phyloP scores from a whole-genome alignment of 2,888 invertebrate species.

The Hypercompe scribonia region DNA sequence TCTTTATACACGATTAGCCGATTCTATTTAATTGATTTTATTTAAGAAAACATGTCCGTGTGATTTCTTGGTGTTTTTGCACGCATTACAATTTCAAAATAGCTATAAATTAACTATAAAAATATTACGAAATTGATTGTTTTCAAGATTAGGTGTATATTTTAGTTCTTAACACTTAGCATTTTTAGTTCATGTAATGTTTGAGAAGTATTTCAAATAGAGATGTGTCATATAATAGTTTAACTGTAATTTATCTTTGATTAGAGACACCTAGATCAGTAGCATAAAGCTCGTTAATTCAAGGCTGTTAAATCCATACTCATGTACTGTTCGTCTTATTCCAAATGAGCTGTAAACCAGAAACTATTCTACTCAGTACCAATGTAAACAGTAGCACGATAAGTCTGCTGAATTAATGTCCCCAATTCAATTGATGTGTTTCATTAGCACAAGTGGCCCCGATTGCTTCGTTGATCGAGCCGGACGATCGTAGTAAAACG shows the following conservation, averaged over 20 bases:
- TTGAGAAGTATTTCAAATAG: not conserved
- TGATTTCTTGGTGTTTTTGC: no score
- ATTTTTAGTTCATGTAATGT: no score
- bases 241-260: not conserved
- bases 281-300: not conserved
- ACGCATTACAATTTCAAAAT: no score
- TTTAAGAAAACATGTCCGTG: no score
- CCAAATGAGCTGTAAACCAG: conserved; percentile 33
- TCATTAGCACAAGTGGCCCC: conserved; percentile 86
- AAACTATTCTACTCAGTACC: conserved; percentile 60
- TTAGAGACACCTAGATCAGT: not conserved
- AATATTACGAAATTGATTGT: no score
- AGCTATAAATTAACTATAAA: no score
- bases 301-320: not conserved
- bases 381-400: conserved; percentile 75
- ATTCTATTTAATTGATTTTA: no score
- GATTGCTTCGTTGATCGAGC: conserved; percentile 84
- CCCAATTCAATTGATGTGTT: conserved; percentile 86
- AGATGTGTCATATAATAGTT: not conserved
- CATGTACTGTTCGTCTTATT: conserved; percentile 28
- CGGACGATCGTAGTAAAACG: conserved; percentile 69
- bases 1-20: no score
- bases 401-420: conserved; percentile 81
- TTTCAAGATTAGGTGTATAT: no score
- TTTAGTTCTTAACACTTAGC: no score